phyloP scores from a whole-genome alignment of 1,140 invertebrate species.

The Eumaeus atala region DNA sequence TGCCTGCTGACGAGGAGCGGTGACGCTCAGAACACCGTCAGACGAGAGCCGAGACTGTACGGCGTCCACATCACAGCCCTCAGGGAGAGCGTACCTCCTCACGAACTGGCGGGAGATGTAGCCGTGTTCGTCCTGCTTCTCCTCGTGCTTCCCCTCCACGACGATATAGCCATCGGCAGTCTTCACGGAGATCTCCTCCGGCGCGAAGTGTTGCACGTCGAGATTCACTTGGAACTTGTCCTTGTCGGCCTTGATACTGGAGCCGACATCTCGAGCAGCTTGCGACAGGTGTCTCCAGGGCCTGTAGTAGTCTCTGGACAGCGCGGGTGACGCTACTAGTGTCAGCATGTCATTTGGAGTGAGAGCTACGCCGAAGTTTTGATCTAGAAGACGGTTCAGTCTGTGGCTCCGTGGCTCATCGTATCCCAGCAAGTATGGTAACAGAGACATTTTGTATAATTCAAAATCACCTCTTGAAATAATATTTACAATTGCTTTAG shows the following conservation, averaged over 20 bases:
- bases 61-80: slow-evolving; percentile 79
- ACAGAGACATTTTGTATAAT: slow-evolving; percentile 37
- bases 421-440: slow-evolving; percentile 57
- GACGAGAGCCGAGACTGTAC: slow-evolving; percentile 82
- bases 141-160: slow-evolving; percentile 85
- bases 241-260: slow-evolving; percentile 55
- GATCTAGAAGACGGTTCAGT: no score
- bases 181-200: slow-evolving; percentile 89
- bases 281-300: neutral
- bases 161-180: slow-evolving; percentile 81
- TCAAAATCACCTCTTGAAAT: no score
- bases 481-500: no score
- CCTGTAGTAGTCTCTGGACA: slow-evolving; percentile 28
- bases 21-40: slow-evolving; percentile 83
- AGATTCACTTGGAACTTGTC: slow-evolving; percentile 80
- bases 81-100: slow-evolving; percentile 81
- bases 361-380: no score
- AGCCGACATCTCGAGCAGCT: slow-evolving; percentile 27
- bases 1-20: slow-evolving; percentile 70
- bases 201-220: slow-evolving; percentile 90
- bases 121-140: slow-evolving; percentile 84
- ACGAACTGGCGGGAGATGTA: slow-evolving; percentile 84
- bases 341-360: no score
- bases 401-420: slow-evolving; percentile 34
- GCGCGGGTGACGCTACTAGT: no score